These are phyloP conservation scores for Lochmaea crataegi DNA, from an alignment of 2,888 invertebrate genomes.

Conservation along the genomic window DNA sequence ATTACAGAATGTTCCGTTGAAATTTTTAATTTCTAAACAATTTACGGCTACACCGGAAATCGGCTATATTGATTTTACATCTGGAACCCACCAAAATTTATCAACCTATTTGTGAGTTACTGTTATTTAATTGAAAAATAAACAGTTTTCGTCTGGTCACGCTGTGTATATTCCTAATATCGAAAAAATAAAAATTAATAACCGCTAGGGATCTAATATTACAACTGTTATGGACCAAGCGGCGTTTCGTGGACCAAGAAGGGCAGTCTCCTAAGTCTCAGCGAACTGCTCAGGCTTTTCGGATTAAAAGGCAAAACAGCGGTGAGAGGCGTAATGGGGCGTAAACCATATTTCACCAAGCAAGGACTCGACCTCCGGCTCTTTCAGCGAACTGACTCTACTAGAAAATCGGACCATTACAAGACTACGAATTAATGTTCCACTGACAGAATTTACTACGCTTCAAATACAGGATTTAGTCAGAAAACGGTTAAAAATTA, in stretches of 20 bases:
- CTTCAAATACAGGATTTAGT: slow-evolving; percentile 20
- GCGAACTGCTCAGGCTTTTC: slow-evolving; percentile 37
- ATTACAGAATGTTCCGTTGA: too few relatives aligned
- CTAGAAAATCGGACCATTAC: slow-evolving; percentile 50
- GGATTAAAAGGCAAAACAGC: slow-evolving; percentile 54
- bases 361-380: slow-evolving; percentile 45
- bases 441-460: slow-evolving; percentile 39
- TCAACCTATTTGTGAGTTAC: too few relatives aligned
- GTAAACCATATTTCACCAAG: slow-evolving; percentile 54
- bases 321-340: slow-evolving; percentile 57
- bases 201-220: background rate
- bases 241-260: background rate
- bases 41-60: too few relatives aligned
- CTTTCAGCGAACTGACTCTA: slow-evolving; percentile 48
- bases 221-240: slow-evolving; percentile 14
- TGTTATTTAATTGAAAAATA: too few relatives aligned
- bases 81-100: too few relatives aligned
- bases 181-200: too few relatives aligned
- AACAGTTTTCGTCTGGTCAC: too few relatives aligned
- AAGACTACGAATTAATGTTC: slow-evolving; percentile 45
- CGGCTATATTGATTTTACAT: too few relatives aligned
- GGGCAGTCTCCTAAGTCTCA: slow-evolving; percentile 20
- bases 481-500: slow-evolving; percentile 26
- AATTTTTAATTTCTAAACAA: too few relatives aligned
- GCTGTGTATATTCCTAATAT: too few relatives aligned